Conservation (phyloP, 2,888 invertebrate genomes). For the Drosophila falleni region DNA sequence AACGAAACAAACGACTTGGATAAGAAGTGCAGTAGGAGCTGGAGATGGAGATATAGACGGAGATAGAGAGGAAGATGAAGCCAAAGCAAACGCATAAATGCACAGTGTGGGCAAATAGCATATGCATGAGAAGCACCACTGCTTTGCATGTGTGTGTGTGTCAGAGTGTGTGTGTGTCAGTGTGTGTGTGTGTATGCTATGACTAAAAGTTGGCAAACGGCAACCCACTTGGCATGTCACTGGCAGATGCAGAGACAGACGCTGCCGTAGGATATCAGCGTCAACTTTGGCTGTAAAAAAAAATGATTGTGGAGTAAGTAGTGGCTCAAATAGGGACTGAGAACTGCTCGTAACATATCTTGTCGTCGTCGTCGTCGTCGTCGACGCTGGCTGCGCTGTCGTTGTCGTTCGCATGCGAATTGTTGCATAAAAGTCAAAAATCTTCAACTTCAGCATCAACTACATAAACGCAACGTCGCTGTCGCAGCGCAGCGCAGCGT, state of each 20-base stretch:
- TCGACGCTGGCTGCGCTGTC: slow-evolving; percentile 20
- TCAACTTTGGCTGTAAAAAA: slow-evolving; percentile 53
- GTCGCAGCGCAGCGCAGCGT: slow-evolving; percentile 22
- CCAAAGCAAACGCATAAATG: slow-evolving; percentile 41
- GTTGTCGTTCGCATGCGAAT: slow-evolving; percentile 66
- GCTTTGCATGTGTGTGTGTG: slow-evolving; percentile 54
- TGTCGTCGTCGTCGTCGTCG: slow-evolving; percentile 25
- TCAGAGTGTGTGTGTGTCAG: slow-evolving; percentile 1
- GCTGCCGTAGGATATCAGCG: slow-evolving; percentile 57
- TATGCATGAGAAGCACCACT: slow-evolving; percentile 23
- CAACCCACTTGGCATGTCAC: slow-evolving; percentile 73
- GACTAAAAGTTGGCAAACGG: slow-evolving; percentile 49
- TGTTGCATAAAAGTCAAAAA: slow-evolving; percentile 81
- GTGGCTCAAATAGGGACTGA: slow-evolving; percentile 39
- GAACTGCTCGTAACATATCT: slow-evolving; percentile 64
- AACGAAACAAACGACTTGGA: slow-evolving; percentile 81
- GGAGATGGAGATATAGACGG: neutral
- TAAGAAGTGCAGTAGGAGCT: slow-evolving; percentile 45
- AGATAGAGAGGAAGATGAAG: neutral
- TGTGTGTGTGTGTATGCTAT: slow-evolving; percentile 34
- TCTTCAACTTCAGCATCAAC: slow-evolving; percentile 78
- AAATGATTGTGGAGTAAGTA: slow-evolving; percentile 42
- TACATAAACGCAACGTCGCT: slow-evolving; percentile 55
- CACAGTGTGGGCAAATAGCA: slow-evolving; percentile 38
- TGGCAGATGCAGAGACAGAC: slow-evolving; percentile 48